Evolutionary conservation across 2,888 invertebrate species (phyloP), one percentile per base, ranked within the genome.

Genomic region (Lycaena phlaeas): DNA sequence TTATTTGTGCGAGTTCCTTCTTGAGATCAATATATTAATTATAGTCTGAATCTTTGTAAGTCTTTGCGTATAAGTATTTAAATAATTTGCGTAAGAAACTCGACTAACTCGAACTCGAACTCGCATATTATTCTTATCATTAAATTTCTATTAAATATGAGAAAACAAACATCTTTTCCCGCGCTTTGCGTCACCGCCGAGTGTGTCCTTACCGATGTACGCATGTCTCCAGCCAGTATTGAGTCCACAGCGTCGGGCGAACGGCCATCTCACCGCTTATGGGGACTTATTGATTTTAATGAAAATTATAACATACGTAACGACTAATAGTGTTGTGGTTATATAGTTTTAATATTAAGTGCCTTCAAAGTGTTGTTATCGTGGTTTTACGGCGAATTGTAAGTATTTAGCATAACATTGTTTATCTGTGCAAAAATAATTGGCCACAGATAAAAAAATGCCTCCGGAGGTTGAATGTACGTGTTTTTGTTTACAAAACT

Each of bases 161-260:
- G n/a, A n/a, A n/a, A 64, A 44, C 45, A 64, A 65, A 71, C 64
- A 73, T 75, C 74, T 63, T 76, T 78, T 77, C 74, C 75, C 78
- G 78, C 79, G 63, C 58, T 64, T 52, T 54, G 53, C 49, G 59
- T 57, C 60, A 46, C 42, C 46, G 42, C 36, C 31, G 25, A 36
- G 36, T 36, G 38, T 44, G 48, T 47, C 47, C 46, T 43, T 55
- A 51, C 43, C 48, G 48, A 58, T 63, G 49, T 77, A 77, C 81
- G 79, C 81, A 81, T 79, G 78, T 60, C 68, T 65, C 14, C 26
- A 22, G 22, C 52, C 67, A 68, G 75, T 77, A 78, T 77, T 74
- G 74, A 78, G 79, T 78, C 71, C 62, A 56, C 51, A 47, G 46
- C 52, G 51, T 44, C 41, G 51, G 48, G 48, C 43, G 50, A 43